Percentiles rank a stretch among this genome's conserved stretches.
Evolutionary conservation across 1,140 invertebrate species (phyloP).

Genomic region (Aphelenchoides fujianensis): DNA sequence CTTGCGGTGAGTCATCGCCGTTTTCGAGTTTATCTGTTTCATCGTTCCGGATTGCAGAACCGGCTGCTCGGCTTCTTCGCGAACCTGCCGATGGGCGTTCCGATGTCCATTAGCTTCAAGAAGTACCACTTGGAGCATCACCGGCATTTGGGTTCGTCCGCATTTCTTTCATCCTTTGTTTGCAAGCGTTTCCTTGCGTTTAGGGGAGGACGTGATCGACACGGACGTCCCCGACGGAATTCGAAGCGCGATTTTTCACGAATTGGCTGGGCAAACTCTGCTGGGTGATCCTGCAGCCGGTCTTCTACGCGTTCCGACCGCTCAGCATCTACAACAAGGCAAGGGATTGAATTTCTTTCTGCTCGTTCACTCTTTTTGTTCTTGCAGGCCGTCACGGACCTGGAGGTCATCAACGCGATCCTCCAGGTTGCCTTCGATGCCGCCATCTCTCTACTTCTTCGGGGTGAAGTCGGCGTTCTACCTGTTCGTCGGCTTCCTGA

Average conservation of each 20-base stretch:
- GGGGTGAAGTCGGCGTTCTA: constrained; percentile 80
- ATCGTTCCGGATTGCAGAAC: too few species aligned
- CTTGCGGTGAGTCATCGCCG: constrained; percentile 47
- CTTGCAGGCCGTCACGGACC: constrained; percentile 69
- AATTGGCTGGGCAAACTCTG: constrained; percentile 88
- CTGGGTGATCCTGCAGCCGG: constrained; percentile 88
- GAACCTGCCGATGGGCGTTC: constrained; percentile 92
- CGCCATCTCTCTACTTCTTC: constrained; percentile 63
- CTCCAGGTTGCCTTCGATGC: constrained; percentile 72
- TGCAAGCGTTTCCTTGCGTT: too few species aligned
- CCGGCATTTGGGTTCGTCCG: constrained; percentile 65
- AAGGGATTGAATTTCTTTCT: too few species aligned
- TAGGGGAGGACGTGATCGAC: constrained; percentile 82
- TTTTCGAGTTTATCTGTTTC: too few species aligned
- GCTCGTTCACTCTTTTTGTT: constrained; percentile 28
- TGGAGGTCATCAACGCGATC: constrained; percentile 81
- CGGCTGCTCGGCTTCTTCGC: constrained; percentile 86
- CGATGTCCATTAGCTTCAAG: constrained; percentile 91
- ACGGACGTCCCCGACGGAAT: constrained; percentile 88
- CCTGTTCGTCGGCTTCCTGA: constrained; percentile 72
- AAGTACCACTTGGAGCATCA: constrained; percentile 96
- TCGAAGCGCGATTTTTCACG: constrained; percentile 88
- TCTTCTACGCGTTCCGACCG: constrained; percentile 91
- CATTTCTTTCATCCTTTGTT: not conserved
- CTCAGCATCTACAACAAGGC: constrained; percentile 82